A percentile compares a stretch with the other conserved stretches of the same genome.
Evolutionary conservation across 2,113 vertebrate genomes (phyloP).

Genomic region (Acrocephalus arundinaceus): DNA sequence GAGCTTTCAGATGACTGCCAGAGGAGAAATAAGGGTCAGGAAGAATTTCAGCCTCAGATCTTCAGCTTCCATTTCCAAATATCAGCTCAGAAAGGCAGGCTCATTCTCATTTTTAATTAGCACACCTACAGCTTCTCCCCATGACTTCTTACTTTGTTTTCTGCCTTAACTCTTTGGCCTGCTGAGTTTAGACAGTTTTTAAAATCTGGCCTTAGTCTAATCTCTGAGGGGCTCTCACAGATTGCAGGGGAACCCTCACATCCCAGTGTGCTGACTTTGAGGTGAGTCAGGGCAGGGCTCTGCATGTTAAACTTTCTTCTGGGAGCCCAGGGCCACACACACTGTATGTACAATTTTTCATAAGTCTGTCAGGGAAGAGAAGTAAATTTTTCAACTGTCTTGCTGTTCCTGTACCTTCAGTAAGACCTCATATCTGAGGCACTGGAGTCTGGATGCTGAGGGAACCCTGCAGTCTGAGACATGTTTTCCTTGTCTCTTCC

Average conservation of each 20-base stretch:
- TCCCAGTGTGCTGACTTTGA: neutral
- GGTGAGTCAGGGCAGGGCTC: neutral
- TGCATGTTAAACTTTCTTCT: neutral
- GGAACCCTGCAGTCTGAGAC: neutral
- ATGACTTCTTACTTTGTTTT: neutral
- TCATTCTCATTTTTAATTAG: neutral
- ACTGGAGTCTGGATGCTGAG: neutral
- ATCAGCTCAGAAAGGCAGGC: neutral
- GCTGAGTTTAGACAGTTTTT: neutral
- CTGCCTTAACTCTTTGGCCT: neutral
- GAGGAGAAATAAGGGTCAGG: neutral
- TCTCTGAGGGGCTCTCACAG: neutral
- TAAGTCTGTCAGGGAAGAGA: neutral
- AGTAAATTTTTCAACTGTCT: fast-evolving
- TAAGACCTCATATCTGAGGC: neutral
- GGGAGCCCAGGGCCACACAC: neutral
- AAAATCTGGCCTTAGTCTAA: neutral
- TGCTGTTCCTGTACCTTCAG: neutral
- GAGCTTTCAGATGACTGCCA: neutral
- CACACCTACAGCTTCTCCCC: neutral
- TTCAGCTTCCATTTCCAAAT: neutral
- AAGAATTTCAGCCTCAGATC: neutral
- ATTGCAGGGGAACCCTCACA: fast-evolving
- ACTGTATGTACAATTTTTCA: fast-evolving
- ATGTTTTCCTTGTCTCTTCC: neutral